Percentiles rank a stretch among this genome's conserved stretches.
phyloP scores from a whole-genome alignment of 2,113 vertebrate genomes.

The Clarias macrocephalus region DNA sequence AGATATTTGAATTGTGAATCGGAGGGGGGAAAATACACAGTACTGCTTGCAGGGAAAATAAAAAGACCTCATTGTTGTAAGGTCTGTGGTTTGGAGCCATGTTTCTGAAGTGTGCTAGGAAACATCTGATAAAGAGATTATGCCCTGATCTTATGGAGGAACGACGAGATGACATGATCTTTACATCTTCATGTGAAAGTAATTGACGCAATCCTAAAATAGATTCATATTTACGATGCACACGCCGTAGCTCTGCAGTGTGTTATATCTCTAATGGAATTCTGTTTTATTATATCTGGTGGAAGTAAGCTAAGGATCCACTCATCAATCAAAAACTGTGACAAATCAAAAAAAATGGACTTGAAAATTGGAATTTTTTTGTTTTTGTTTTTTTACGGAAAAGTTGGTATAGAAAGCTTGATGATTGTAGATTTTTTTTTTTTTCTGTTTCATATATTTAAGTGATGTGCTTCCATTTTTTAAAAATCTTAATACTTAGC shows the following conservation, averaged over 20 bases:
- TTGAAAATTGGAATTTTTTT: too few relatives aligned
- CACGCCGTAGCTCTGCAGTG: background rate
- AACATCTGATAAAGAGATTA: constrained; percentile 21
- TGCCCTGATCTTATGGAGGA: constrained; percentile 1
- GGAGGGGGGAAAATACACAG: background rate
- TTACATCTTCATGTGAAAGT: background rate
- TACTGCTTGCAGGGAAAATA: constrained; percentile 9
- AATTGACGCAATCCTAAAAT: constrained; percentile 7
- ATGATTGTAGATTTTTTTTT: background rate
- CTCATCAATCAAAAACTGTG: background rate
- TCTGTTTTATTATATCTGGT: background rate
- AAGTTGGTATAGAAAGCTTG: background rate
- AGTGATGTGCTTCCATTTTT: background rate
- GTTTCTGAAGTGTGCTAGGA: constrained; percentile 25
- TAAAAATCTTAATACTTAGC: too few relatives aligned
- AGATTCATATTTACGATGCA: background rate
- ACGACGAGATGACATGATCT: constrained; percentile 4
- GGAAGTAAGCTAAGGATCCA: background rate
- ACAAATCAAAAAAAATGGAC: background rate
- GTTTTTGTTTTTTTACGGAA: too few relatives aligned
- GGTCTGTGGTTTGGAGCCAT: background rate
- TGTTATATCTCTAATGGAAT: background rate
- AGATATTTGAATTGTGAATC: constrained; percentile 30
- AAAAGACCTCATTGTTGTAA: constrained; percentile 26
- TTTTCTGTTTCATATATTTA: background rate